Percentiles rank a stretch among this genome's conserved stretches.
These are phyloP conservation scores for Acanthosepion esculentum DNA, from an alignment of 2,888 invertebrate species.

Conservation along the genomic window DNA sequence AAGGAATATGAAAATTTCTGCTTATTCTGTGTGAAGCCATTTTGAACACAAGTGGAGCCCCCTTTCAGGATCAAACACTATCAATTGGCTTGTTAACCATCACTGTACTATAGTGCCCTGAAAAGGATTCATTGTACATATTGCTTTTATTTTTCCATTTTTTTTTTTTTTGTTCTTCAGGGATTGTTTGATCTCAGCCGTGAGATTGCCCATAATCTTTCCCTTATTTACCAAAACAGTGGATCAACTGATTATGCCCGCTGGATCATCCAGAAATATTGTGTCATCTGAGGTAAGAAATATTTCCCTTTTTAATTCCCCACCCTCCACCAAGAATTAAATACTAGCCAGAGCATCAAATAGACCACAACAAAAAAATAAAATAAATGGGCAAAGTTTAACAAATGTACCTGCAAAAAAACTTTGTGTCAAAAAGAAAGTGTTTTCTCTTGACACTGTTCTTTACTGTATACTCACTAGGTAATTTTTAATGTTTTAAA, in stretches of 20 bases:
- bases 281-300: slow-evolving; percentile 76
- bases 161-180: slow-evolving; percentile 63
- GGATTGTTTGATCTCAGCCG: slow-evolving; percentile 82
- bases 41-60: neutral
- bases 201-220: slow-evolving; percentile 92
- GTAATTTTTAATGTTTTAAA: no score
- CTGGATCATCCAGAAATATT: slow-evolving; percentile 85
- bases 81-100: neutral
- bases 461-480: no score
- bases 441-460: no score
- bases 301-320: neutral
- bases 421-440: no score
- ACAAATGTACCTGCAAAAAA: no score
- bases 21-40: no score
- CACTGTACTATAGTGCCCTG: neutral
- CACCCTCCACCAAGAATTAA: neutral
- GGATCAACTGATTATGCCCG: slow-evolving; percentile 85
- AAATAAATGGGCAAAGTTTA: no score
- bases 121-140: neutral
- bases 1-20: no score
- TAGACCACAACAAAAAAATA: neutral
- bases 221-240: slow-evolving; percentile 85
- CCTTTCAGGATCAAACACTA: neutral
- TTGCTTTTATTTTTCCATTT: no score
- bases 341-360: neutral